Conservation (phyloP, 2,113 vertebrate genomes). For the Heterochromis multidens region DNA sequence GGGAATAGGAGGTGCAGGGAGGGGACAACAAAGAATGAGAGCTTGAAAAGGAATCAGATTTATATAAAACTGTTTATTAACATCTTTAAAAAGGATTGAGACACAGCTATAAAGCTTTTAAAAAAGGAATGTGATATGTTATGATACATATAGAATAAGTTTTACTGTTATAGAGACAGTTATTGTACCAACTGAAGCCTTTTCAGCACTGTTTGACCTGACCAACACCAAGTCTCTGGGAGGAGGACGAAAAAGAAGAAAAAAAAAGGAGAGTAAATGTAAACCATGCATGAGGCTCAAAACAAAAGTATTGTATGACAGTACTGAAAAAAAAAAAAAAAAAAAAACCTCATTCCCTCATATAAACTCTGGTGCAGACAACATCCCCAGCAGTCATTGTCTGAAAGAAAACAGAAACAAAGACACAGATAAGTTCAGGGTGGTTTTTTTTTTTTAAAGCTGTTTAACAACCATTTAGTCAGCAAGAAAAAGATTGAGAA, state of each 20-base stretch:
- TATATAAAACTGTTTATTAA: slow-evolving; percentile 65
- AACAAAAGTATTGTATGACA: slow-evolving; percentile 23
- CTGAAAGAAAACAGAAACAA: slow-evolving; percentile 69
- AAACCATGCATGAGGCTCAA: slow-evolving; percentile 29
- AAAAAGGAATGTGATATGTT: slow-evolving; percentile 29
- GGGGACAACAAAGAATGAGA: background rate
- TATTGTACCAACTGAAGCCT: background rate
- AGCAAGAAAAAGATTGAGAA: background rate
- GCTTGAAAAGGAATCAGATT: background rate
- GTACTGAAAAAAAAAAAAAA: background rate
- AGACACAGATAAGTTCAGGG: background rate
- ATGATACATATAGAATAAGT: background rate
- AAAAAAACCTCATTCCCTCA: slow-evolving; percentile 77
- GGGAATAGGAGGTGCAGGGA: slow-evolving; percentile 14
- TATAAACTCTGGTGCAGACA: slow-evolving; percentile 87
- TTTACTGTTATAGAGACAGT: background rate
- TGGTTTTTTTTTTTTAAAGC: background rate
- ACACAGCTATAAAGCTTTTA: background rate
- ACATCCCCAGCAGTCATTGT: slow-evolving; percentile 88
- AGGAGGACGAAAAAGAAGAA: background rate
- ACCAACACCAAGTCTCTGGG: slow-evolving; percentile 7
- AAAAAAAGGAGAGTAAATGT: slow-evolving; percentile 30
- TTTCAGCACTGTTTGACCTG: background rate
- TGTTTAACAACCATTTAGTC: background rate
- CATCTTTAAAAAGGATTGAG: slow-evolving; percentile 1